phyloP scores from a whole-genome alignment of 2,113 vertebrate genomes.

The Lagenorhynchus albirostris region DNA sequence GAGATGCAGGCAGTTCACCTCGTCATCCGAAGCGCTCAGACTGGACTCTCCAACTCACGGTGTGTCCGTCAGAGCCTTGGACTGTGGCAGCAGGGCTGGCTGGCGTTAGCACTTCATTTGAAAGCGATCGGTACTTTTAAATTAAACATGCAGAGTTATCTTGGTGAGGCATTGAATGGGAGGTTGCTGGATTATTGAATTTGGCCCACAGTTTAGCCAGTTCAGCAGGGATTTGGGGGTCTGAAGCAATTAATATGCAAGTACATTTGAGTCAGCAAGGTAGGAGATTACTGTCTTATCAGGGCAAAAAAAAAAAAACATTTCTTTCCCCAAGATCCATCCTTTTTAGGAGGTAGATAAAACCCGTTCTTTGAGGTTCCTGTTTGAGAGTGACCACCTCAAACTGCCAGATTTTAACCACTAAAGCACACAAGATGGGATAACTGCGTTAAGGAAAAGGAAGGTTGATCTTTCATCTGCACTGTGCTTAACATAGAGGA shows the following conservation, averaged over 20 bases:
- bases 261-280: slow-evolving; percentile 57
- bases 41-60: neutral
- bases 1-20: neutral
- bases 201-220: slow-evolving; percentile 68
- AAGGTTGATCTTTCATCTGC: neutral
- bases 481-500: neutral
- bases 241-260: slow-evolving; percentile 70
- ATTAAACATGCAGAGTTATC: slow-evolving; percentile 80
- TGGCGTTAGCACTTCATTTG: slow-evolving; percentile 77
- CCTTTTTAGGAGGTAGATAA: slow-evolving; percentile 24
- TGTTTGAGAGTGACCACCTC: neutral
- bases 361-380: slow-evolving; percentile 16
- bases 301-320: neutral
- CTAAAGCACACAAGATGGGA: neutral
- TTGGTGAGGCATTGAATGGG: slow-evolving; percentile 73
- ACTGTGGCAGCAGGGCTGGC: neutral
- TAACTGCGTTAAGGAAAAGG: neutral
- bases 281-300: slow-evolving; percentile 54
- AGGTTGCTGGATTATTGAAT: slow-evolving; percentile 77
- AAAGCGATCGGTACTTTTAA: slow-evolving; percentile 77
- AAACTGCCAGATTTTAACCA: slow-evolving; percentile 16
- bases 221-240: slow-evolving; percentile 71
- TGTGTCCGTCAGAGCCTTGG: neutral
- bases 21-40: neutral
- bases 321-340: neutral